These are phyloP conservation scores for Opisthocomus hoazin DNA, from an alignment of 2,113 vertebrate species.

Conservation along the genomic window DNA sequence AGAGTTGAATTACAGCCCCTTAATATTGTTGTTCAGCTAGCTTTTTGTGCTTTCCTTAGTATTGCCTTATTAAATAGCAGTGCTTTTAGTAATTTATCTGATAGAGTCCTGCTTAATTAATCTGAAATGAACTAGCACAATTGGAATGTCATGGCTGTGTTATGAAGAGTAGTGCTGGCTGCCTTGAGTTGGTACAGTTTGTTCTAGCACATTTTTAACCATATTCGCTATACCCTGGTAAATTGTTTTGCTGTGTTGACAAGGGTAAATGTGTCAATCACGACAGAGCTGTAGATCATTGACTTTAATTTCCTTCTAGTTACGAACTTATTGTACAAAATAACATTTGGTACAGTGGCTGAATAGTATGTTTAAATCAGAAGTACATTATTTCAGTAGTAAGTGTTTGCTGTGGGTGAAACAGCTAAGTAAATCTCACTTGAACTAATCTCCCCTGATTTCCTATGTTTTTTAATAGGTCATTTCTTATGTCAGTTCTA, in stretches of 20 bases:
- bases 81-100: background rate
- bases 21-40: background rate
- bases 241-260: background rate
- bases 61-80: background rate
- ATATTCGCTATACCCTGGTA: background rate
- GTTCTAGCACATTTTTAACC: background rate
- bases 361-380: background rate
- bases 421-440: background rate
- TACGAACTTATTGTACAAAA: background rate
- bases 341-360: background rate
- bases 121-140: background rate
- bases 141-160: accelerated
- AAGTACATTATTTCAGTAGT: background rate
- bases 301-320: background rate
- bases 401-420: background rate
- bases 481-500: background rate
- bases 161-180: background rate
- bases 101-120: background rate
- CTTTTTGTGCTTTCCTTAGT: background rate
- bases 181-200: background rate
- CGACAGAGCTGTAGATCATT: background rate
- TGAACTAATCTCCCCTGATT: background rate
- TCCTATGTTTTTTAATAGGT: background rate
- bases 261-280: background rate
- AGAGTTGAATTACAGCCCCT: background rate